A percentile compares a stretch with the other conserved stretches of the same genome.
Evolutionary conservation across 2,888 invertebrate genomes (phyloP).

Genomic region (Ormyrus rosae): DNA sequence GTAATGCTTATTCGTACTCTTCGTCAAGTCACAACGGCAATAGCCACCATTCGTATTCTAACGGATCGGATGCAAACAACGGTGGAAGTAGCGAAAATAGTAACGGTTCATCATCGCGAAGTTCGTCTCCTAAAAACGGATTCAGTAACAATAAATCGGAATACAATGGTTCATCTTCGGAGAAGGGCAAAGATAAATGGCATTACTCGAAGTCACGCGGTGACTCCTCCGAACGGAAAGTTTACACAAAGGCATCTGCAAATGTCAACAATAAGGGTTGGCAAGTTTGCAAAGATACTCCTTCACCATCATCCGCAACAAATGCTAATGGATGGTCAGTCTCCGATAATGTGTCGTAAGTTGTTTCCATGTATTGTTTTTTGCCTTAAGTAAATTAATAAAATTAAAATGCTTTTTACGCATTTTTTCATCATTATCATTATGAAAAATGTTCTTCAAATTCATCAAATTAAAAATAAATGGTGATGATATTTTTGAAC

Average conservation of each 20-base stretch:
- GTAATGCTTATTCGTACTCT: constrained; percentile 33
- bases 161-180: constrained; percentile 17
- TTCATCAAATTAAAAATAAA: too few relatives aligned
- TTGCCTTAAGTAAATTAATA: constrained; percentile 1
- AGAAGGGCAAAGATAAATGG: constrained; percentile 68
- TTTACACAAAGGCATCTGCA: constrained; percentile 68
- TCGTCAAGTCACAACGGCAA: constrained; percentile 54
- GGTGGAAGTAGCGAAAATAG: constrained; percentile 27
- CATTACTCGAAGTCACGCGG: constrained; percentile 59
- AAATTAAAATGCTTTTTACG: constrained; percentile 4
- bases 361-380: constrained; percentile 58
- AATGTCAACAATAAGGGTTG: constrained; percentile 68
- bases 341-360: constrained; percentile 68
- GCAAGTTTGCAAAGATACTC: constrained; percentile 69
- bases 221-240: constrained; percentile 63
- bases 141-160: constrained; percentile 50
- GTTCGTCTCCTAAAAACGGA: constrained; percentile 46
- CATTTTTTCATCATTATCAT: constrained; percentile 16
- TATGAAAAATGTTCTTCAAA: too few relatives aligned
- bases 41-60: constrained; percentile 25
- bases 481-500: too few relatives aligned
- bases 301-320: constrained; percentile 66
- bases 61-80: constrained; percentile 26
- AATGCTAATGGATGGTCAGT: constrained; percentile 72
- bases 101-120: constrained; percentile 37